These are phyloP conservation scores for Seriola dumerili DNA, from an alignment of 2,113 vertebrate species.

Conservation along the genomic window DNA sequence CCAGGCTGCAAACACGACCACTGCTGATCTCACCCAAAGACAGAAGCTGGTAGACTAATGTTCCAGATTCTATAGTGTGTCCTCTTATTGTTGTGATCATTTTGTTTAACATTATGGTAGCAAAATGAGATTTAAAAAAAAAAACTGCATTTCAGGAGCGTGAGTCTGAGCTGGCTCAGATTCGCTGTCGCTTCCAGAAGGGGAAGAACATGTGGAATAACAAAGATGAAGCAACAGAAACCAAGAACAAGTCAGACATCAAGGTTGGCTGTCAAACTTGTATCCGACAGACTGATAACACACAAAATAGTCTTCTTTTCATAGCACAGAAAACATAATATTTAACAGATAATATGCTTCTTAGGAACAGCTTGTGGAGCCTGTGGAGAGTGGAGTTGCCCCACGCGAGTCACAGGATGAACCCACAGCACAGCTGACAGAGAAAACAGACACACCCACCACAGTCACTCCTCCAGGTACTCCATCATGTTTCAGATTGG, in stretches of 20 bases:
- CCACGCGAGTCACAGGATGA: conserved; percentile 22
- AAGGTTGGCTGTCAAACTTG: conserved; percentile 63
- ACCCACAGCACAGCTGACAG: conserved; percentile 4
- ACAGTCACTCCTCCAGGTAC: conserved; percentile 61
- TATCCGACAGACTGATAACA: neutral
- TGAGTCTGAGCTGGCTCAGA: conserved; percentile 91
- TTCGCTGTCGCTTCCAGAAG: conserved; percentile 91
- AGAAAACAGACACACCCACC: neutral
- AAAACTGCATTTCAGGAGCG: conserved; percentile 87
- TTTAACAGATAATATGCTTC: neutral
- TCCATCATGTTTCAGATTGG: neutral
- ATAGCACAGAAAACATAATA: accelerated
- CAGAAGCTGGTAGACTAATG: conserved; percentile 88
- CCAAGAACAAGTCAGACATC: conserved; percentile 69
- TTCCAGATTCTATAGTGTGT: neutral
- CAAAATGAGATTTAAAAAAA: neutral
- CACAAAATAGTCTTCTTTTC: neutral
- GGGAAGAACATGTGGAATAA: conserved; percentile 86
- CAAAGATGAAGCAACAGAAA: conserved; percentile 76
- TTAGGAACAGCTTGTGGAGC: conserved; percentile 38
- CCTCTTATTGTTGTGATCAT: neutral
- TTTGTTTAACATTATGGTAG: neutral
- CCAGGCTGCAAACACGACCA: conserved; percentile 85
- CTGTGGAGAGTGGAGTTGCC: conserved; percentile 15
- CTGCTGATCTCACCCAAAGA: conserved; percentile 87